phyloP scores from a whole-genome alignment of 2,888 invertebrate species.

The Ophion obscuratus region DNA sequence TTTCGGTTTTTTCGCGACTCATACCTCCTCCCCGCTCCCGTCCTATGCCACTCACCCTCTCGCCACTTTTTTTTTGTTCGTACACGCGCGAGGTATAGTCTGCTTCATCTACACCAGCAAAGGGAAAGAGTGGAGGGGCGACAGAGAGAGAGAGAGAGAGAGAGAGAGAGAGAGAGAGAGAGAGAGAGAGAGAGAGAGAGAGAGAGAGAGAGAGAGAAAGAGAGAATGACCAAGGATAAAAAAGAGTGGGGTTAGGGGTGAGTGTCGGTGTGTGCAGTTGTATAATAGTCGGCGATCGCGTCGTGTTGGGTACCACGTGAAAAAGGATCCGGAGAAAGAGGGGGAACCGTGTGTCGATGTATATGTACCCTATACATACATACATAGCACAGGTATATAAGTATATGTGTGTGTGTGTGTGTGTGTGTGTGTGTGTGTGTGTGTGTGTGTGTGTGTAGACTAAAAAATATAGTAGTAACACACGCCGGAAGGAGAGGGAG shows the following conservation, averaged over 20 bases:
- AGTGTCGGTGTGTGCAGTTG: constrained; percentile 64
- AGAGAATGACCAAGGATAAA: background rate
- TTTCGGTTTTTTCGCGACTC: constrained; percentile 49
- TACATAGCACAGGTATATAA: background rate
- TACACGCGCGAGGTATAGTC: constrained; percentile 41
- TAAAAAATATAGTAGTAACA: constrained; percentile 25
- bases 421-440: background rate
- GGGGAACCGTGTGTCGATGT: background rate
- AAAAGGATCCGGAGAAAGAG: constrained; percentile 54
- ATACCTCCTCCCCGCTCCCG: background rate
- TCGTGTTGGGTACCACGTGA: constrained; percentile 55
- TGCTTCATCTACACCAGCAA: background rate
- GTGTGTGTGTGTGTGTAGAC: background rate
- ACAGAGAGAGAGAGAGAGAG: constrained; percentile 1
- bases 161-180: background rate
- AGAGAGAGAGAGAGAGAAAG: background rate
- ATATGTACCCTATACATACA: background rate
- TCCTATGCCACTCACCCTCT: constrained; percentile 5
- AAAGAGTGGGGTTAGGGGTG: constrained; percentile 10
- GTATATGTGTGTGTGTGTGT: no score
- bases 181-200: background rate
- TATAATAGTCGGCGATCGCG: constrained; percentile 63
- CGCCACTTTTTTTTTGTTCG: constrained; percentile 29
- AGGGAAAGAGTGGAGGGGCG: background rate
- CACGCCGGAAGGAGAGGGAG: constrained; percentile 15